These are phyloP conservation scores for Eutrigla gurnardus DNA, from an alignment of 2,797 vertebrate genomes.

Conservation along the genomic window DNA sequence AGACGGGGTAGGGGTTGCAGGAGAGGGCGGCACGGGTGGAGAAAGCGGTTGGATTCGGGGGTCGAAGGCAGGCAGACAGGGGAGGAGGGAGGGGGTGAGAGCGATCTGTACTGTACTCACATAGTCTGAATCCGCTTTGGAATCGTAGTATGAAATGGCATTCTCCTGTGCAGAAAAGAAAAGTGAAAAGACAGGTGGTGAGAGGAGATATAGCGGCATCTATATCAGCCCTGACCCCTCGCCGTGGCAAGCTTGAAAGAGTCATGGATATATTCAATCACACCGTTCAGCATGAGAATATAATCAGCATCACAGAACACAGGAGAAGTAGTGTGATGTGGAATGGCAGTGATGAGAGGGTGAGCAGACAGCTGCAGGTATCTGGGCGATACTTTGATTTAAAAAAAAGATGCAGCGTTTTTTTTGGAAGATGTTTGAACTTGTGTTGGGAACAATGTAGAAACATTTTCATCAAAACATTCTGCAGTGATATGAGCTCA, in stretches of 20 bases:
- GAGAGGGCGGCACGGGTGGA: conserved; percentile 41
- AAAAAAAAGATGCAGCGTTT: conserved; percentile 46
- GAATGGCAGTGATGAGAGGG: conserved; percentile 67
- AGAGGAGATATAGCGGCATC: conserved; percentile 77
- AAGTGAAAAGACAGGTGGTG: conserved; percentile 79
- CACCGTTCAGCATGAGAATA: conserved; percentile 83
- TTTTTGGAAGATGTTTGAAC: conserved; percentile 53
- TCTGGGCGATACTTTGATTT: conserved; percentile 37
- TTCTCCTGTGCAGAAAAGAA: conserved; percentile 89
- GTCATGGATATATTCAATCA: conserved; percentile 82
- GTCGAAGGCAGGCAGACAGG: conserved; percentile 58
- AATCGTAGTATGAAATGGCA: conserved; percentile 96
- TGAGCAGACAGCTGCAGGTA: conserved; percentile 44
- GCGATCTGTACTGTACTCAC: conserved; percentile 87
- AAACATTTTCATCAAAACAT: conserved; percentile 48
- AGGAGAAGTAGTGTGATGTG: conserved; percentile 81
- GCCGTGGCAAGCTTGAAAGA: conserved; percentile 70
- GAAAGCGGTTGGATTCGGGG: conserved; percentile 37
- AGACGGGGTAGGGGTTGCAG: conserved; percentile 56
- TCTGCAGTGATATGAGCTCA: conserved; percentile 39
- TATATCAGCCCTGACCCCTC: conserved; percentile 70
- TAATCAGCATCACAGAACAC: conserved; percentile 85
- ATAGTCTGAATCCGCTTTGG: conserved; percentile 95
- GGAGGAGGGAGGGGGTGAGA: conserved; percentile 8
- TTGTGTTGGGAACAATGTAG: conserved; percentile 50